phyloP scores from a whole-genome alignment of 2,888 invertebrate species.

The Spatulosminthurus flaviceps region DNA sequence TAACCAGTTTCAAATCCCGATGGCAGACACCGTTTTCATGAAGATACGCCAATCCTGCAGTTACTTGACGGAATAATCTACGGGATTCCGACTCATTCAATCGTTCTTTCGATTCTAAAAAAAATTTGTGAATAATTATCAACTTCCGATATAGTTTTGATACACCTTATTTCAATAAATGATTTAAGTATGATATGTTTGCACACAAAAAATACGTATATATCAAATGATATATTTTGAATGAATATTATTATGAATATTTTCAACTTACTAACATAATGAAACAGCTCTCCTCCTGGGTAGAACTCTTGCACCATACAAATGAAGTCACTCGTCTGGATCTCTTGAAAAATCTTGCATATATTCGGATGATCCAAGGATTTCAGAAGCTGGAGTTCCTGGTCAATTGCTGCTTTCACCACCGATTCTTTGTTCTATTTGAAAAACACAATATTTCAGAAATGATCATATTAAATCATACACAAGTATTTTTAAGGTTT shows the following conservation, averaged over 20 bases:
- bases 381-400: conserved; percentile 21
- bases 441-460: neutral
- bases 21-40: conserved; percentile 18
- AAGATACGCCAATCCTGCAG: conserved; percentile 3
- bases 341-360: conserved; percentile 16
- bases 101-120: conserved; percentile 25
- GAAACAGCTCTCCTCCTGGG: conserved; percentile 23
- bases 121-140: too few species aligned
- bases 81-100: neutral
- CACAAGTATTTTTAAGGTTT: neutral
- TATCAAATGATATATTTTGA: too few species aligned
- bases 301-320: conserved; percentile 18
- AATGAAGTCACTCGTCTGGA: neutral
- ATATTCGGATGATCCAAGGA: neutral
- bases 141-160: too few species aligned
- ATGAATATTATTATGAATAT: neutral
- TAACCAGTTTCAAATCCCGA: conserved; percentile 28
- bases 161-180: too few species aligned
- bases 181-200: too few species aligned
- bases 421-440: neutral
- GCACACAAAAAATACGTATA: too few species aligned
- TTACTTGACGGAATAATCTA: neutral
- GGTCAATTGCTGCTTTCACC: conserved; percentile 21
- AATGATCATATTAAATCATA: neutral
- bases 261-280: conserved; percentile 23